Base-by-base conservation (phyloP, 1,140 invertebrate species). In the Cylas formicarius region DNA sequence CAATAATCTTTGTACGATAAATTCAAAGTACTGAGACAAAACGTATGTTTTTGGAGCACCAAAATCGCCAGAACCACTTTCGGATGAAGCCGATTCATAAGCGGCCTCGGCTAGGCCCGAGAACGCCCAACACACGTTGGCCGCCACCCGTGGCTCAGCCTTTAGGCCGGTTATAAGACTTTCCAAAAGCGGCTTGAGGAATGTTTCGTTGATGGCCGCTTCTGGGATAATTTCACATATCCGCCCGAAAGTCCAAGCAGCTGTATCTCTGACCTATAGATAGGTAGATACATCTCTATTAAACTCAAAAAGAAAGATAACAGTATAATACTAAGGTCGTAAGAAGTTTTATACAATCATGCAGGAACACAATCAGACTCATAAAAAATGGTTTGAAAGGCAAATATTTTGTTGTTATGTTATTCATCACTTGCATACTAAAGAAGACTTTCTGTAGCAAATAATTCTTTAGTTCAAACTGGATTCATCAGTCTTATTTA, bases 101-200 rank as follows among this genome's bases (percentile, higher is more conserved):
- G 93, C 90, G 5, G 95, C 94, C 69, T 98, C 92, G 0, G 94
- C 92, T n/a, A 99, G 71, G 38, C 91, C 92, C 28, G 89, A 94
- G 55, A 99, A 92, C 0, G 96, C 95, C 96, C 96, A 99, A 62
- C 96, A 99, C n/a, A 97, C 91, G 72, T 99, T 99, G 1, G 92
- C 82, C 10, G 97, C 94, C 0, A 99, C 96, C 20, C 95, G 73
- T 0, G 97, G 92, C 65, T 98, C 94, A 14, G 90, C 84, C 53
- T 83, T 82, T 8, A 99, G 67, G 8, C 90, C 90, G 56, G 84
- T 83, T 0, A 96, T 81, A 16, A 99, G 75, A 50, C 89, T 88
- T 63, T 94, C 84, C 2, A 99, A 66, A 8, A 99, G 62, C 4
- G 86, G 82, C 60, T 84, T 81, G 13, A 97, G 67, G 58, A 86